These are phyloP conservation scores for Microctonus brassicae DNA, from an alignment of 2,888 invertebrate species.

Conservation along the genomic window DNA sequence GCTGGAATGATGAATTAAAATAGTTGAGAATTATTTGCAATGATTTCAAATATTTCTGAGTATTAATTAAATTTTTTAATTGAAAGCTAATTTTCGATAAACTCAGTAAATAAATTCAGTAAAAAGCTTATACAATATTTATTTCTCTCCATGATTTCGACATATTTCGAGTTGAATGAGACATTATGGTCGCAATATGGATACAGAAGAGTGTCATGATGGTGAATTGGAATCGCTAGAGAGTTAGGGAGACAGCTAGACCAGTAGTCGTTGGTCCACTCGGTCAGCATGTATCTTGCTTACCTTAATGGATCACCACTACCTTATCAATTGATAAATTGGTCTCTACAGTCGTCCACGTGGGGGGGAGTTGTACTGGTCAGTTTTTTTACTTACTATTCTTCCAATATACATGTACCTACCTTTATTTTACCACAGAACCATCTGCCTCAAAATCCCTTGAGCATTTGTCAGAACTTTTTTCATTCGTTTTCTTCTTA, in stretches of 20 bases:
- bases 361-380: background rate
- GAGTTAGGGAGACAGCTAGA: background rate
- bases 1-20: too few relatives aligned
- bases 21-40: too few relatives aligned
- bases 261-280: slow-evolving; percentile 22
- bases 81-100: too few relatives aligned
- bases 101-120: too few relatives aligned
- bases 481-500: background rate
- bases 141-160: background rate
- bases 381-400: background rate
- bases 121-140: background rate
- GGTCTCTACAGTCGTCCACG: slow-evolving; percentile 18
- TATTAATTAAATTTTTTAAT: too few relatives aligned
- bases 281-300: slow-evolving; percentile 35
- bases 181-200: background rate
- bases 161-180: background rate
- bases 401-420: background rate
- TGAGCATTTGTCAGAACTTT: background rate
- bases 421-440: slow-evolving; percentile 16
- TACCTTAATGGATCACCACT: slow-evolving; percentile 37
- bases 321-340: slow-evolving; percentile 43
- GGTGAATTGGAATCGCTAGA: slow-evolving; percentile 1
- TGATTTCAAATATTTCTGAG: too few relatives aligned
- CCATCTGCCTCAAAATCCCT: slow-evolving; percentile 19
- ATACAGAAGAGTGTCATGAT: background rate